These are phyloP conservation scores for Rhincodon typus DNA, from an alignment of 2,797 vertebrate genomes.

Conservation along the genomic window DNA sequence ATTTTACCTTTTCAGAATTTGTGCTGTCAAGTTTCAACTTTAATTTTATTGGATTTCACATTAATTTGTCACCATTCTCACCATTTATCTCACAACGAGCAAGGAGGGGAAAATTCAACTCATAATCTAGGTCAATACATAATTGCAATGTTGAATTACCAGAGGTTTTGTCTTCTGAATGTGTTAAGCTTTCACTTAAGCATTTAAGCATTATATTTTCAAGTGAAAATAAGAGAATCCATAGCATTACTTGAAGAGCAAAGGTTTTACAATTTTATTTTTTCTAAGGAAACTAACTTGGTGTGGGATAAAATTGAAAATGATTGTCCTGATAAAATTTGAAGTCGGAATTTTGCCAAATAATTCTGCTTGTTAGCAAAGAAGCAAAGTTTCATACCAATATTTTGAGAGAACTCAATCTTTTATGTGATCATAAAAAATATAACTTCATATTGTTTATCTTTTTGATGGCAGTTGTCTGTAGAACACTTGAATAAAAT, in stretches of 20 bases:
- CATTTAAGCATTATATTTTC: not conserved
- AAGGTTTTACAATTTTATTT: not conserved
- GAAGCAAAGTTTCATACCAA: not conserved
- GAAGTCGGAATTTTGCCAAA: not conserved
- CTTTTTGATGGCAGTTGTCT: not conserved
- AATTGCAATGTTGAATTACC: not conserved
- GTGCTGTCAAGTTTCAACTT: too few species aligned
- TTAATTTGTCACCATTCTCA: too few species aligned
- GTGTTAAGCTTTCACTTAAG: not conserved
- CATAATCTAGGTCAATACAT: not conserved
- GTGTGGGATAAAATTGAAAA: not conserved
- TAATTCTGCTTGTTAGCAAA: not conserved
- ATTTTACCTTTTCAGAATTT: too few species aligned
- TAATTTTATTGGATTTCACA: too few species aligned
- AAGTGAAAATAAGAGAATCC: not conserved
- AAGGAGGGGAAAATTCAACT: too few species aligned
- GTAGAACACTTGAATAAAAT: conserved; percentile 11
- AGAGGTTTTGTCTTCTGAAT: not conserved
- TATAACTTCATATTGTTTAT: not conserved
- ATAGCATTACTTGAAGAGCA: not conserved
- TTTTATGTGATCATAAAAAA: not conserved
- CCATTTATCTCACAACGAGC: too few species aligned
- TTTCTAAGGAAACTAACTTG: not conserved
- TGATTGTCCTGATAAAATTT: not conserved
- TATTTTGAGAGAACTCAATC: not conserved